These are phyloP conservation scores for Chymomyza amoena DNA, from an alignment of 2,888 invertebrate genomes.

Conservation along the genomic window DNA sequence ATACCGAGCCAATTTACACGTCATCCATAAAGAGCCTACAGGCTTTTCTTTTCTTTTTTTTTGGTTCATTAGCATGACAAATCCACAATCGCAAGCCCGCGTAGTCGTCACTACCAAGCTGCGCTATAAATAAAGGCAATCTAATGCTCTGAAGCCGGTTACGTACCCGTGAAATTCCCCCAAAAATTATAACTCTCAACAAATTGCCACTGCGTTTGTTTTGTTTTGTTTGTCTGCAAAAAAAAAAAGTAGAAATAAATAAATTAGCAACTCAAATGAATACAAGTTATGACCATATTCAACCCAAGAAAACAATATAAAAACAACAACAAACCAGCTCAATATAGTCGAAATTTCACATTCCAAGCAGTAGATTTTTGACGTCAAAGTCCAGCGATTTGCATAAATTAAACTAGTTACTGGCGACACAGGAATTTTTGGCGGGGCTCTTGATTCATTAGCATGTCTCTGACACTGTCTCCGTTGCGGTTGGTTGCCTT, in stretches of 20 bases:
- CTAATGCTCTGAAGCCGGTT: conserved; percentile 22
- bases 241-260: conserved; percentile 5
- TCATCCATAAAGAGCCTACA: background rate
- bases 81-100: background rate
- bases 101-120: background rate
- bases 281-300: background rate
- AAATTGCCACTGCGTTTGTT: background rate
- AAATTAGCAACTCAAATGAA: conserved; percentile 54
- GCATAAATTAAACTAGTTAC: conserved; percentile 44
- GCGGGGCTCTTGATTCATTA: conserved; percentile 62
- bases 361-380: conserved; percentile 61
- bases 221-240: conserved; percentile 5
- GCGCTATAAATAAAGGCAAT: conserved; percentile 22
- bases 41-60: background rate
- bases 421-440: conserved; percentile 59
- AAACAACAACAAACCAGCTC: conserved; percentile 19
- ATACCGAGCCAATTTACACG: background rate
- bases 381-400: conserved; percentile 69
- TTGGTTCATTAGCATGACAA: background rate
- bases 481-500: conserved; percentile 10
- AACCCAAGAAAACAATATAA: conserved; percentile 10
- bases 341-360: conserved; percentile 62
- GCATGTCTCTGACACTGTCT: conserved; percentile 31
- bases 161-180: conserved; percentile 58
- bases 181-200: conserved; percentile 22